phyloP scores from a whole-genome alignment of 2,888 invertebrate genomes.

The Meganola albula region DNA sequence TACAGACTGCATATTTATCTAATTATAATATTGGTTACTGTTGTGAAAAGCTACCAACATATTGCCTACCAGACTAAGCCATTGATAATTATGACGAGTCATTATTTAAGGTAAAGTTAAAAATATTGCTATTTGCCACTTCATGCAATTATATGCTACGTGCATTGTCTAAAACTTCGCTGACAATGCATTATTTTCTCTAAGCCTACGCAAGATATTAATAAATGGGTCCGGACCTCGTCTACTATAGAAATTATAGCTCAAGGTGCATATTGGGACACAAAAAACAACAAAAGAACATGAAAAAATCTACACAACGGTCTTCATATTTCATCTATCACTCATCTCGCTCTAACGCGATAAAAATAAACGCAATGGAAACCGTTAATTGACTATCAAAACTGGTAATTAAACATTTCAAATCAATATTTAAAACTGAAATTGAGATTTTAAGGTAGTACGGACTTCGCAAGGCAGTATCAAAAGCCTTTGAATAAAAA shows the following conservation, averaged over 20 bases:
- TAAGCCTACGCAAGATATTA: too few species aligned
- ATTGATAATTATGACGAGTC: too few species aligned
- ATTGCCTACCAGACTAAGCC: too few species aligned
- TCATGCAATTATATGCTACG: too few species aligned
- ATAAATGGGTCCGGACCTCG: too few species aligned
- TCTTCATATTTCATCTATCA: constrained; percentile 54
- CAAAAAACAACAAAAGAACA: constrained; percentile 53
- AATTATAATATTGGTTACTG: too few species aligned
- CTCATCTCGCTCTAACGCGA: constrained; percentile 61
- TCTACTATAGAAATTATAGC: too few species aligned
- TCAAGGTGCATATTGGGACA: too few species aligned
- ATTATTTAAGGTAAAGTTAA: too few species aligned
- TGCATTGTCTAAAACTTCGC: constrained; percentile 14
- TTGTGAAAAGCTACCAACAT: too few species aligned
- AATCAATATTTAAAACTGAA: constrained; percentile 3
- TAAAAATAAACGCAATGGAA: constrained; percentile 68
- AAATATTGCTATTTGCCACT: too few species aligned
- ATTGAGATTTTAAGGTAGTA: background rate
- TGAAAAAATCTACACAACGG: constrained; percentile 56
- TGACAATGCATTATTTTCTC: constrained; percentile 11
- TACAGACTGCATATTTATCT: too few species aligned
- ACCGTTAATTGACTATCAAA: constrained; percentile 59
- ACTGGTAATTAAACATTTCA: constrained; percentile 37
- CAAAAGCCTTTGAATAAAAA: constrained; percentile 30
- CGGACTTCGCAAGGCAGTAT: constrained; percentile 1